These are phyloP conservation scores for Carassius carassius DNA, from an alignment of 2,113 vertebrate genomes.

Conservation along the genomic window DNA sequence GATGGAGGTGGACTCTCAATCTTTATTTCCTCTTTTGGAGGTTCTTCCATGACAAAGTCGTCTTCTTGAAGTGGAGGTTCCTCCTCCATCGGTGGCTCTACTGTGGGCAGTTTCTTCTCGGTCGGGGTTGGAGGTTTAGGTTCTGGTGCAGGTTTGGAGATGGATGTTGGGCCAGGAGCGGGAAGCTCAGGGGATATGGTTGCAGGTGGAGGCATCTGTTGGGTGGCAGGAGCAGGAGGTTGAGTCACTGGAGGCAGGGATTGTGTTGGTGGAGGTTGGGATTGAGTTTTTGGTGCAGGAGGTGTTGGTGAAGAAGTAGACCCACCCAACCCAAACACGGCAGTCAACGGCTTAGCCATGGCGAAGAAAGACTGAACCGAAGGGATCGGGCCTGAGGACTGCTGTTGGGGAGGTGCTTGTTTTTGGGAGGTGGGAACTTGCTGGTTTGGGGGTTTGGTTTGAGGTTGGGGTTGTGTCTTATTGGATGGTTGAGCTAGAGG, in stretches of 20 bases:
- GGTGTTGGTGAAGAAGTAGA: constrained; percentile 54
- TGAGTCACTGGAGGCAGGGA: constrained; percentile 56
- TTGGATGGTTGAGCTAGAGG: constrained; percentile 57
- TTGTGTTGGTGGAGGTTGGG: constrained; percentile 54
- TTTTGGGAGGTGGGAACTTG: constrained; percentile 50
- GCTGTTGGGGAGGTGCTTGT: constrained; percentile 52
- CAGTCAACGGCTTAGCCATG: constrained; percentile 77
- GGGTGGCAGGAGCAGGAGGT: constrained; percentile 42
- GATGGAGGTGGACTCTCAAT: constrained; percentile 61
- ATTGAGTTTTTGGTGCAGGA: constrained; percentile 68
- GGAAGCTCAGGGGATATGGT: constrained; percentile 38
- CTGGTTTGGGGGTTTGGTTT: constrained; percentile 51
- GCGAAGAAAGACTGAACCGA: constrained; percentile 75
- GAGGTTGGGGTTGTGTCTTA: constrained; percentile 60
- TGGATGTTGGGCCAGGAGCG: neutral
- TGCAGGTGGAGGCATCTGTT: constrained; percentile 19
- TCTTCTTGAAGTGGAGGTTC: constrained; percentile 58
- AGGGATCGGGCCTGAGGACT: constrained; percentile 58
- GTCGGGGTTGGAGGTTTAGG: constrained; percentile 46
- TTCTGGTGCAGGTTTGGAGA: constrained; percentile 58
- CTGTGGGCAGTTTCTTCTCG: constrained; percentile 50
- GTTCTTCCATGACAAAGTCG: constrained; percentile 59
- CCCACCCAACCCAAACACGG: constrained; percentile 69
- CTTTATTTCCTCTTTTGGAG: constrained; percentile 60
- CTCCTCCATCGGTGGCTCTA: constrained; percentile 45